Base-by-base conservation (phyloP, 2,888 invertebrate genomes). In the Mesorhabditis belari region DNA sequence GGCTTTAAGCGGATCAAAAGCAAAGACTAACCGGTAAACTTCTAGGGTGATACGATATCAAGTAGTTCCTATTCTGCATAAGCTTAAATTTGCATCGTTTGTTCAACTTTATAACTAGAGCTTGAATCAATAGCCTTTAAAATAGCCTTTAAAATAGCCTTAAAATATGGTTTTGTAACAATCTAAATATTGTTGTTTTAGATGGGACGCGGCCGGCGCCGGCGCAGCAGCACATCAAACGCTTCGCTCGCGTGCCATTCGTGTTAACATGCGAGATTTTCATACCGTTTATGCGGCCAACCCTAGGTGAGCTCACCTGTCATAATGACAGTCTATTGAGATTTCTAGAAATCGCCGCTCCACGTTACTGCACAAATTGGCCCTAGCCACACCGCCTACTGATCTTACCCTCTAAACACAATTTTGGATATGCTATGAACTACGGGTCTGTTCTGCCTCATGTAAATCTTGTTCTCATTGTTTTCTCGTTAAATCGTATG, bases 221-320 rank as follows among this genome's bases (percentile, higher is more conserved):
- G 50, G 23, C 17, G 12, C 64, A 5, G 21, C 60, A 3, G n/a
- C 63, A 9, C 44, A 35, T 35, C 12, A 9, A 2, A 49, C 90
- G 51, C 83, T 90, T 76, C 87, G 91, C 74, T 91, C 92, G 62
- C 88, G 95, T 59, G 87, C 93, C 75, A 95, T 96, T 83, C 88
- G 96, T 75, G 92, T 94, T 76, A 94, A 90, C 82, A 87, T 91
- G 77, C 87, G 92, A 71, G 96, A 98, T 85, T 87, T 96, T 82
- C 86, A 94, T 75, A 92, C 91, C 84, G 86, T 94, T 60, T 35
- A 35, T 35, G 44, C 44, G 44, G 44, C 44, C 12, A 35, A 35
- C 44, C 44, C 52, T 1, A 58, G 66, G 69, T 66, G 5, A 55
- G 60, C 51, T 49, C 49, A 5, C 26, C 3, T 19, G 6, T 4